phyloP scores from a whole-genome alignment of 2,888 invertebrate genomes.

The Falcaria lacertinaria region DNA sequence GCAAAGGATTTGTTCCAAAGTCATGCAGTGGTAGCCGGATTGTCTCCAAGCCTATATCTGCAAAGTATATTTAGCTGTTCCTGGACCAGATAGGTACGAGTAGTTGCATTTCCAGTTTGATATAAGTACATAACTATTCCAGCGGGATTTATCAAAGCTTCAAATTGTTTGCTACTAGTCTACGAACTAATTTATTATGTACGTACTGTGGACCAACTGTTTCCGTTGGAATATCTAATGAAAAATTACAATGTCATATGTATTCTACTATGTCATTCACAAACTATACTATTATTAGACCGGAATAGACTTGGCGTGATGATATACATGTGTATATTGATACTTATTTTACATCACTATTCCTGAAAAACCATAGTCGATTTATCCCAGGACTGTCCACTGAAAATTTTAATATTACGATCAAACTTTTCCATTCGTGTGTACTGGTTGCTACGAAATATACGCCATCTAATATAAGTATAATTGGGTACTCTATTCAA shows the following conservation, averaged over 20 bases:
- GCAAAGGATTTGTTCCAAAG: constrained; percentile 39
- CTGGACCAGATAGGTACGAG: constrained; percentile 53
- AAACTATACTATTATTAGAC: no score
- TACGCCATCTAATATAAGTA: constrained; percentile 11
- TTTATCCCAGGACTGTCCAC: no score
- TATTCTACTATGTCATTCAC: no score
- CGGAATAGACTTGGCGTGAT: no score
- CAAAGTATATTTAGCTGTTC: constrained; percentile 66
- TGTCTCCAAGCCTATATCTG: constrained; percentile 72
- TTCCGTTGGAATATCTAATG: no score
- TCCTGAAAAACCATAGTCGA: no score
- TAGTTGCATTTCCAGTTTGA: constrained; percentile 68
- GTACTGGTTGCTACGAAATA: constrained; percentile 7
- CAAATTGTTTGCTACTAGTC: constrained; percentile 52
- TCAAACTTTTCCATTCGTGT: neutral
- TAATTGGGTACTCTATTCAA: constrained; percentile 18
- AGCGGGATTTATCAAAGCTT: constrained; percentile 63
- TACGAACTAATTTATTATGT: constrained; percentile 6
- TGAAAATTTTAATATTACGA: no score
- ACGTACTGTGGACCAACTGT: no score
- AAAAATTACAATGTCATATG: no score
- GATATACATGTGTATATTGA: no score
- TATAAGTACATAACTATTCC: constrained; percentile 63
- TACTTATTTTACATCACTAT: no score
- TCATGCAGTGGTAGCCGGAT: constrained; percentile 50